Conservation (phyloP, 2,888 invertebrate species). For the Dicyrtomina minuta region DNA sequence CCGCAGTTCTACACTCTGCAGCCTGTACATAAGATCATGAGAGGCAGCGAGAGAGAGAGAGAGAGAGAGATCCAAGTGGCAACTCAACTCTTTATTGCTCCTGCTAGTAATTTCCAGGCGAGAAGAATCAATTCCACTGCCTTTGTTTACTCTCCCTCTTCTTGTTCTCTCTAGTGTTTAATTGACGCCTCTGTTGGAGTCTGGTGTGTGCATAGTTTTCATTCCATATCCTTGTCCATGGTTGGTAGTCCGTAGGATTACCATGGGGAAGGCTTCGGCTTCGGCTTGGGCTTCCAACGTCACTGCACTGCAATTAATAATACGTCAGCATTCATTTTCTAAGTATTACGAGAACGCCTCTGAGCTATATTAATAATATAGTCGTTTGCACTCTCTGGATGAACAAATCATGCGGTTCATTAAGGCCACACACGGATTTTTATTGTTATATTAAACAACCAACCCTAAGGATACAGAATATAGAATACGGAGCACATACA, state of each 20-base stretch:
- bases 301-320: constrained; percentile 26
- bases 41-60: background rate
- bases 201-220: constrained; percentile 19
- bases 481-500: no score
- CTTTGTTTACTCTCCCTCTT: constrained; percentile 34
- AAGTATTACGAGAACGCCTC: constrained; percentile 6
- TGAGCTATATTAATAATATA: constrained; percentile 25
- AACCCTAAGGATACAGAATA: background rate
- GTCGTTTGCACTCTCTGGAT: constrained; percentile 30
- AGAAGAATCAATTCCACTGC: constrained; percentile 39
- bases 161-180: constrained; percentile 27
- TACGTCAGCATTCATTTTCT: constrained; percentile 33
- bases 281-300: no score
- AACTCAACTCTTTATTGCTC: constrained; percentile 24
- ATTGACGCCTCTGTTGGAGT: constrained; percentile 39
- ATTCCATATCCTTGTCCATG: no score
- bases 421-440: constrained; percentile 21
- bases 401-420: constrained; percentile 21
- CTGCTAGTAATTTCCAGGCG: constrained; percentile 33
- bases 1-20: background rate
- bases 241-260: no score
- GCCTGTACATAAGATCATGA: background rate
- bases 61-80: background rate
- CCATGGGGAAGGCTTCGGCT: constrained; percentile 8
- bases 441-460: constrained; percentile 9